Conservation (phyloP, 2,113 vertebrate species). For the Albula glossodonta region DNA sequence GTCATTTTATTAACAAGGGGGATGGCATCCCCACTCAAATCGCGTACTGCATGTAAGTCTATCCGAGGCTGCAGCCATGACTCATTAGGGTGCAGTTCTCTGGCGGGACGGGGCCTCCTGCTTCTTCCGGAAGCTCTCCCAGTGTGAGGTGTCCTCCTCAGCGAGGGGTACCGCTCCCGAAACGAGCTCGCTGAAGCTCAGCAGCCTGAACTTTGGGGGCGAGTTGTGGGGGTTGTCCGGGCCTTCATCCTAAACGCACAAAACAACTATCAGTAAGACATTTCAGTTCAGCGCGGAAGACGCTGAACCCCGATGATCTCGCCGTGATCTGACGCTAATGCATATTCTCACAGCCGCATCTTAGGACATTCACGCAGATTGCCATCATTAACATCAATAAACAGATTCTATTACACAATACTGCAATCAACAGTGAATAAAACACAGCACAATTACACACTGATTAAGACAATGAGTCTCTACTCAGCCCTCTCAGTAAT, state of each 20-base stretch:
- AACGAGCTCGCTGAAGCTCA: constrained; percentile 86
- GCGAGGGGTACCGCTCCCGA: constrained; percentile 77
- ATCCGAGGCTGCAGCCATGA: neutral
- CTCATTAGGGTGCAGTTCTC: constrained; percentile 44
- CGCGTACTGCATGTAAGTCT: neutral
- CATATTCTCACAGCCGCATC: neutral
- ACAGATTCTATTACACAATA: neutral
- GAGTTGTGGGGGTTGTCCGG: constrained; percentile 55
- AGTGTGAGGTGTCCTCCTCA: constrained; percentile 83
- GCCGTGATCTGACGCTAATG: neutral
- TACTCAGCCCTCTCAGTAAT: neutral
- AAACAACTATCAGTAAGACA: constrained; percentile 3
- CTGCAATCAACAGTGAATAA: neutral
- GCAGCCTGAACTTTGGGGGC: constrained; percentile 69
- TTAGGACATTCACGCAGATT: neutral
- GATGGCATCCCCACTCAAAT: no score
- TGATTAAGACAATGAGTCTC: neutral
- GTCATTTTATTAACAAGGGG: no score
- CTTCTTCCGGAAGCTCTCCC: constrained; percentile 86
- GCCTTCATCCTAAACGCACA: constrained; percentile 22
- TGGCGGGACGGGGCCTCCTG: constrained; percentile 76
- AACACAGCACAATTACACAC: neutral
- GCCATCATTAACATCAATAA: neutral
- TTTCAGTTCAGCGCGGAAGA: constrained; percentile 11
- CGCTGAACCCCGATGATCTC: no score